Evolutionary conservation across 2,113 vertebrate species (phyloP).

Genomic region (Tichodroma muraria): DNA sequence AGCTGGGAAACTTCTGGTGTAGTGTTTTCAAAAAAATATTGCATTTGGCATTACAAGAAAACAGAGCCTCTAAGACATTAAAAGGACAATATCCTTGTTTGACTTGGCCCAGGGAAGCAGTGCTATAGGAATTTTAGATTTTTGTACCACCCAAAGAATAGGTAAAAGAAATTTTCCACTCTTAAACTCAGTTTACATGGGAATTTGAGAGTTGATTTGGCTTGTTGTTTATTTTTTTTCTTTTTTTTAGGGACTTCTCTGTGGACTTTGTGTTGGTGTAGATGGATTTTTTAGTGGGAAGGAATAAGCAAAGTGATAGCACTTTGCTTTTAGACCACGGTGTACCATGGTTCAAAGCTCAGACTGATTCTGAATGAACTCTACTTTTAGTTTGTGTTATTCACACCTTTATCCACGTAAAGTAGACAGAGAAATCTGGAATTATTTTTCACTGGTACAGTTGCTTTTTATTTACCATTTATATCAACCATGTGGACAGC

Average conservation of each 20-base stretch:
- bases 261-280: background rate
- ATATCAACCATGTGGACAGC: background rate
- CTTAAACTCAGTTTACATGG: conserved; percentile 59
- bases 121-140: conserved; percentile 71
- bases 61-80: conserved; percentile 79
- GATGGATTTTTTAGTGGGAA: background rate
- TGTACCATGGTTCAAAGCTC: background rate
- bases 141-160: conserved; percentile 73
- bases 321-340: background rate
- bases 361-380: background rate
- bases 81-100: conserved; percentile 81
- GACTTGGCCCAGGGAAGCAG: conserved; percentile 73
- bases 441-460: background rate
- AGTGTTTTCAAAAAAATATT: conserved; percentile 86
- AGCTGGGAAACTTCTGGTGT: conserved; percentile 84
- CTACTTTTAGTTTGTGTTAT: background rate
- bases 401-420: background rate
- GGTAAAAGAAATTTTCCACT: conserved; percentile 73
- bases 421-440: background rate
- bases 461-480: background rate
- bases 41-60: conserved; percentile 82
- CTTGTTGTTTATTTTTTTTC: background rate
- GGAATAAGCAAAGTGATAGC: background rate
- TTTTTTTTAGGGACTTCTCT: background rate
- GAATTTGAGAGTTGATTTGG: conserved; percentile 62